Evolutionary conservation across 2,113 vertebrate genomes (phyloP), one percentile per base, ranked within the genome.

Genomic region (Microtus oregoni): DNA sequence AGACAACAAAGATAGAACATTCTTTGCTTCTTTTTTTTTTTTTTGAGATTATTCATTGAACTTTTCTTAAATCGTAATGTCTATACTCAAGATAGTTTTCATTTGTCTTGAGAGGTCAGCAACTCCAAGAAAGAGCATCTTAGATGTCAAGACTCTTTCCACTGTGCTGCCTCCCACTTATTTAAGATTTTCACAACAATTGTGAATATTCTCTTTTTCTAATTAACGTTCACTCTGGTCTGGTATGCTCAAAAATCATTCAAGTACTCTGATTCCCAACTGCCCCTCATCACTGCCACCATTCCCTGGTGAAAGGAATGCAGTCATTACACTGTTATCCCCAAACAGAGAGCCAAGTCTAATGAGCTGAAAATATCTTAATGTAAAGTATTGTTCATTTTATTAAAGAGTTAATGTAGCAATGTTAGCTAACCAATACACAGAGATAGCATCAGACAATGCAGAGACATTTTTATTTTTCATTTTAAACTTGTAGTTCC

Each of bases 301-400:
- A 93, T 52, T 38, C 22, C 63, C 7, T 72, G 35, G 26, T 89
- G 19, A 94, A 94, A 94, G 81, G 61, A 35, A 32, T 17, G 44
- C 38, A 95, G 58, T 95, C 83, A 90, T 87, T 63, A 72, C 8
- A 70, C 24, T 65, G 28, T 13, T 73, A 61, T 72, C 90, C 75
- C 44, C 1, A 75, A 73, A 89, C 67, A 10, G 30, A 38, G 10
- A 68, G 81, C 77, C 28, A 26, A 30, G 58, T 78, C 50, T 86
- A 86, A 95, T 86, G 20, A 82, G 32, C 35, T 92, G 32, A 87
- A 92, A 81, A 87, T 91, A 7, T 10, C 50, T 94, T 83, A 91
- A 65, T 89, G 24, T 44, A 14, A 55, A 68, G 24, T 94, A 32
- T 15, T 52, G 87, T 76, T 73, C 12, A 63, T 70, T 92, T 92